A percentile compares a stretch with the other conserved stretches of the same genome.
Evolutionary conservation across 2,113 vertebrate genomes (phyloP).

Genomic region (Eira barbara): DNA sequence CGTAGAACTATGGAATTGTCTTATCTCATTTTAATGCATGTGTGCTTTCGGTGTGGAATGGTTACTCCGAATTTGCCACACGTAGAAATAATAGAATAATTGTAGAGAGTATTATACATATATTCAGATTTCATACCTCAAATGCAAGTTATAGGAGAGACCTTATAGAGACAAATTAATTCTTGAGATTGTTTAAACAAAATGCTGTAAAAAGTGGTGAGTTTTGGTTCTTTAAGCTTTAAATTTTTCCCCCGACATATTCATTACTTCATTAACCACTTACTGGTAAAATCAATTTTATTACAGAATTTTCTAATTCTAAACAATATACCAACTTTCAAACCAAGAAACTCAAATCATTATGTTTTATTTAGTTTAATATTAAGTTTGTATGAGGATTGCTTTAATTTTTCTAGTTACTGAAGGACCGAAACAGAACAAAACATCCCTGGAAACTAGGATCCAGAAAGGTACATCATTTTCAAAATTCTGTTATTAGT

Average conservation of each 20-base stretch:
- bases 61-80: neutral
- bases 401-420: neutral
- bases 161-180: neutral
- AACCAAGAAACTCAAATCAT: neutral
- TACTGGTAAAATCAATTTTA: neutral
- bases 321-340: neutral
- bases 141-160: neutral
- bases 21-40: neutral
- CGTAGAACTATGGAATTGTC: neutral
- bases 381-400: neutral
- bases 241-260: neutral
- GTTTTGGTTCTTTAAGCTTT: neutral
- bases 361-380: neutral
- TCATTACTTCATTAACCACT: neutral
- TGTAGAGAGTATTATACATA: neutral
- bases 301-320: neutral
- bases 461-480: neutral
- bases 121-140: neutral
- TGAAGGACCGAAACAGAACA: neutral
- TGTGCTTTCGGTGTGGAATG: neutral
- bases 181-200: neutral
- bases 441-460: neutral
- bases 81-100: neutral
- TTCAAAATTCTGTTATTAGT: neutral
- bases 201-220: neutral